Evolutionary conservation across 1,140 invertebrate species (phyloP).

Genomic region (Protaetia brevitarsis): DNA sequence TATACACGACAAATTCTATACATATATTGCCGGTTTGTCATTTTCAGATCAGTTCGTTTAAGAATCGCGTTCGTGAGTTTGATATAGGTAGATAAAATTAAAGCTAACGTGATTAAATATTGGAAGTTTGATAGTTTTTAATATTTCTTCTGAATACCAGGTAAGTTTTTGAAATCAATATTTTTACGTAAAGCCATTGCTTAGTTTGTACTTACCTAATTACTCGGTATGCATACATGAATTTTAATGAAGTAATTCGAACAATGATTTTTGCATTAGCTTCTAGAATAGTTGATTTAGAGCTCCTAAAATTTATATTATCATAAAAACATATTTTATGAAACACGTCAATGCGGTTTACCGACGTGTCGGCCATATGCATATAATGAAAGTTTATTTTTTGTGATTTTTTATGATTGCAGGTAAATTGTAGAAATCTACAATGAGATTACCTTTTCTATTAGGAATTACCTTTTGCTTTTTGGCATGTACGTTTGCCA

Average conservation of each 20-base stretch:
- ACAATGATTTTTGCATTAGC: too few relatives aligned
- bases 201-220: too few relatives aligned
- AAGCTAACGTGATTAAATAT: neutral
- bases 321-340: conserved; percentile 19
- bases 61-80: neutral
- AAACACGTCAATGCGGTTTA: neutral
- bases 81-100: neutral
- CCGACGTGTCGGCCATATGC: conserved; percentile 1
- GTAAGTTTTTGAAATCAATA: too few relatives aligned
- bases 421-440: neutral
- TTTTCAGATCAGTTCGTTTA: conserved; percentile 44
- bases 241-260: too few relatives aligned
- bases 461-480: conserved; percentile 53
- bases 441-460: conserved; percentile 54
- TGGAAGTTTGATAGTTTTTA: neutral
- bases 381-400: neutral
- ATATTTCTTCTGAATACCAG: neutral
- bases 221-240: too few relatives aligned
- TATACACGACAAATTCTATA: conserved; percentile 53
- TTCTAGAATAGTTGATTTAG: too few relatives aligned
- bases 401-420: neutral
- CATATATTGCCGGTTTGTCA: conserved; percentile 51
- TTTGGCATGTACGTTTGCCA: conserved; percentile 54
- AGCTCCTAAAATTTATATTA: neutral
- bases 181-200: too few relatives aligned